Evolutionary conservation across 2,888 invertebrate species (phyloP).

Genomic region (Phania funesta): DNA sequence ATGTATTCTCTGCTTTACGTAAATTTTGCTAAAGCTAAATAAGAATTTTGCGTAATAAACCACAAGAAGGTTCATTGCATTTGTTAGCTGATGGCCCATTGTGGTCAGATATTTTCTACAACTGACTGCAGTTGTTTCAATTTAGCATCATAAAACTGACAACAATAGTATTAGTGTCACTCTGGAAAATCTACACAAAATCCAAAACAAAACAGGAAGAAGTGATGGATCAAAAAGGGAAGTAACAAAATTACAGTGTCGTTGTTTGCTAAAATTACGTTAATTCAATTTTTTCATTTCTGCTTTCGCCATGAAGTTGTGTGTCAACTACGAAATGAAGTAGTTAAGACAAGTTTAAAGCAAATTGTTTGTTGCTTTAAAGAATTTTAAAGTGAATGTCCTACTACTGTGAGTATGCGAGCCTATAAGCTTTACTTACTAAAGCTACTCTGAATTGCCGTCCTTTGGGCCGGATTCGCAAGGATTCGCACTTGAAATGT

Average conservation of each 20-base stretch:
- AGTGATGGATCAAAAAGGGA: constrained; percentile 8
- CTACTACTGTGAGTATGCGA: too few relatives aligned
- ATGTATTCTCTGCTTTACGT: not conserved
- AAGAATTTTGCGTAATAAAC: constrained; percentile 56
- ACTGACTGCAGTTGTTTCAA: constrained; percentile 54
- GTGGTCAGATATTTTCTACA: constrained; percentile 37
- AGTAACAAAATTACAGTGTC: constrained; percentile 14
- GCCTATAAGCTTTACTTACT: too few relatives aligned
- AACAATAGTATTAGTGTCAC: constrained; percentile 38
- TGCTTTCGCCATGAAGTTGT: not conserved
- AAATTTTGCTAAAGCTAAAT: constrained; percentile 10
- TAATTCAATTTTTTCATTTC: constrained; percentile 1
- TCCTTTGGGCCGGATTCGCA: too few relatives aligned
- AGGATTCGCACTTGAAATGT: too few relatives aligned
- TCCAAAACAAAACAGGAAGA: not conserved
- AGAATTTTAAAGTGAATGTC: too few relatives aligned
- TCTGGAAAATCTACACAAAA: constrained; percentile 13
- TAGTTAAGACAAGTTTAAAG: too few relatives aligned
- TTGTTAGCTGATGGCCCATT: constrained; percentile 46
- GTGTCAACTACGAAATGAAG: too few relatives aligned
- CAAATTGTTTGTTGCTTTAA: too few relatives aligned
- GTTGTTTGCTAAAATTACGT: not conserved
- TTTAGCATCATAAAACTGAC: constrained; percentile 36
- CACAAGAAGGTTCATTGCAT: constrained; percentile 60
- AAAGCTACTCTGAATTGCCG: too few relatives aligned